phyloP scores from a whole-genome alignment of 2,888 invertebrate genomes.

The Micoletzkya japonica region DNA sequence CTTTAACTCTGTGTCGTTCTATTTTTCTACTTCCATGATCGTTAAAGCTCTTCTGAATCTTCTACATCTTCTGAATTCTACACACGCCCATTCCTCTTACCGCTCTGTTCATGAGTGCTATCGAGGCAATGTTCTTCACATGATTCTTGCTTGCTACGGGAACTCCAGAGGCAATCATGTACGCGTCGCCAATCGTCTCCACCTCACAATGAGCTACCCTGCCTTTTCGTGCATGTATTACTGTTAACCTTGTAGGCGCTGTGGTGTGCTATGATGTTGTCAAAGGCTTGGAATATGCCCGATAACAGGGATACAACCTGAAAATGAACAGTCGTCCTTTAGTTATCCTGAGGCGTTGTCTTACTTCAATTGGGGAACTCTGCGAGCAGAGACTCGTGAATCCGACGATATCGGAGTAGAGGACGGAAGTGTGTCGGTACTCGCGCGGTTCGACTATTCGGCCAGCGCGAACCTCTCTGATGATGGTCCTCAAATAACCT shows the following conservation, averaged over 20 bases:
- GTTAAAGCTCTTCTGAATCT: not conserved
- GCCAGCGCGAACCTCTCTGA: constrained; percentile 51
- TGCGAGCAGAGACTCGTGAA: constrained; percentile 60
- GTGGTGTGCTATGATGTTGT: constrained; percentile 53
- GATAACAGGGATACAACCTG: constrained; percentile 56
- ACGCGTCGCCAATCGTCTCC: constrained; percentile 61
- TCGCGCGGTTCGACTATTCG: constrained; percentile 41
- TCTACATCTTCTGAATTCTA: not conserved
- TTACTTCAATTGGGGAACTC: constrained; percentile 52
- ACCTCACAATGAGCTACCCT: constrained; percentile 35
- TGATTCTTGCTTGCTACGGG: constrained; percentile 49
- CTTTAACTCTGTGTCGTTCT: not conserved
- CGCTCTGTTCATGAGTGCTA: constrained; percentile 55
- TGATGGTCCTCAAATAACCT: constrained; percentile 46
- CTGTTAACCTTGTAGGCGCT: constrained; percentile 53
- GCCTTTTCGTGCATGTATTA: not conserved
- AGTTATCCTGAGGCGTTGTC: not conserved
- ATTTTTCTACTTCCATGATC: not conserved
- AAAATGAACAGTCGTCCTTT: not conserved
- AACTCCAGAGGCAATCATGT: constrained; percentile 60
- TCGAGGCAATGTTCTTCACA: constrained; percentile 53
- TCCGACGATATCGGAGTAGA: constrained; percentile 62
- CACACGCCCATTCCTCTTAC: constrained; percentile 35
- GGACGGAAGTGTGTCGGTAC: constrained; percentile 53
- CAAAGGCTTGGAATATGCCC: constrained; percentile 57